Evolutionary conservation across 2,113 vertebrate species (phyloP), one percentile per base, ranked within the genome.

Genomic region (Amblyopsis rosae): DNA sequence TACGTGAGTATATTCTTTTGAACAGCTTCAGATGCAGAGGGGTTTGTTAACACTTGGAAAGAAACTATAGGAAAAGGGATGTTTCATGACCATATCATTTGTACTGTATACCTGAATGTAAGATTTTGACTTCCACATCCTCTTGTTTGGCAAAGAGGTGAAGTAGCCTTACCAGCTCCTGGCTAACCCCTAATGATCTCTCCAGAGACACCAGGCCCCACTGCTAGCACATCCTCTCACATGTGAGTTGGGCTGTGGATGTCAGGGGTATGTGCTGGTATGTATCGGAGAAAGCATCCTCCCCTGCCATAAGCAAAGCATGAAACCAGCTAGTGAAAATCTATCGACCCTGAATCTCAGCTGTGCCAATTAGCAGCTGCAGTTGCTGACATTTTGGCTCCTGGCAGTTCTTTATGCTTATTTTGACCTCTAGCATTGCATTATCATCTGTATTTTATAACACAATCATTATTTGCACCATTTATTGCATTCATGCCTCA

Each of bases 101-200:
- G 10, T 58, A 54, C 5, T 6, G 35, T 32, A 26, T 26, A 26
- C 17, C 1, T 32, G 56, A 11, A n/a, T 33, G 19, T 58, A 19
- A 10, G 3, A 11, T 58, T 12, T 10, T 58, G 19, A 26, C 19
- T 26, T 26, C 19, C 19, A 26, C 19, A 26, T 26, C 19, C 19
- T 26, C 19, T 1, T 26, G 19, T 26, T 26, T 26, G 19, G 19
- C 19, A 26, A 3, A 41, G 26, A 15, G 58, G 58, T 59, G 12
- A 10, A 41, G 5, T 7, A 59, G 35, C 3, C 35, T 41, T 13
- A 45, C 35, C 13, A 35, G 3, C 35, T 67, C 74, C 86, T 70
- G 81, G 70, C 53, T 47, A 73, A 79, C 72, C 75, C 66, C 56
- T 82, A 77, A 77, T 70, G 17, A 77, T 59, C 41, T 62, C 81